These are phyloP conservation scores for Phlogophora meticulosa DNA, from an alignment of 2,888 invertebrate genomes.

Conservation along the genomic window DNA sequence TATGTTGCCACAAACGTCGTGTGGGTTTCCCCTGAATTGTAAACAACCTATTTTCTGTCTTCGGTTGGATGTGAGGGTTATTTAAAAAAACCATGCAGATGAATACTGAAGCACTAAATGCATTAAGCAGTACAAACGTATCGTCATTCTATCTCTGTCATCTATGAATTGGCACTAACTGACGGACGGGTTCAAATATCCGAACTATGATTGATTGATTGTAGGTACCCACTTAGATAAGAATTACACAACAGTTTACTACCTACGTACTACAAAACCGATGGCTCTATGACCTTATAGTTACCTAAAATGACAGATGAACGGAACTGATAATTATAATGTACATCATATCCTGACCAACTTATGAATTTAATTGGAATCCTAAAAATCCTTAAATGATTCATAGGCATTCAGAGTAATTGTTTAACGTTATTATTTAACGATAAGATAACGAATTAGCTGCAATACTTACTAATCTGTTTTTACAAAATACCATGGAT, in stretches of 20 bases:
- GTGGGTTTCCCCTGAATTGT: conserved; percentile 11
- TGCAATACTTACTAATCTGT: conserved; percentile 74
- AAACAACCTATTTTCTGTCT: conserved; percentile 15
- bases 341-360: conserved; percentile 38
- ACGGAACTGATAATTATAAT: background rate
- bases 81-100: background rate
- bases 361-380: conserved; percentile 10
- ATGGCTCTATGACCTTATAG: background rate
- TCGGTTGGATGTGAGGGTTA: background rate
- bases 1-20: conserved; percentile 15
- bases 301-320: background rate
- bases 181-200: too few species aligned
- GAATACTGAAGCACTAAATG: background rate
- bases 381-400: conserved; percentile 32
- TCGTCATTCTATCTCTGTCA: too few species aligned
- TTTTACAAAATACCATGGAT: conserved; percentile 74
- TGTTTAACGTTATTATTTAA: conserved; percentile 25
- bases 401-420: conserved; percentile 20
- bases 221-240: too few species aligned
- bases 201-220: too few species aligned
- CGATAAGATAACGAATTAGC: conserved; percentile 74
- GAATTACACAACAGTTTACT: too few species aligned
- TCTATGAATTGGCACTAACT: too few species aligned
- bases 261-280: background rate
- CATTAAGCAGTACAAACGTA: too few species aligned